These are phyloP conservation scores for Colletes gigas DNA, from an alignment of 1,140 invertebrate species.

Conservation along the genomic window DNA sequence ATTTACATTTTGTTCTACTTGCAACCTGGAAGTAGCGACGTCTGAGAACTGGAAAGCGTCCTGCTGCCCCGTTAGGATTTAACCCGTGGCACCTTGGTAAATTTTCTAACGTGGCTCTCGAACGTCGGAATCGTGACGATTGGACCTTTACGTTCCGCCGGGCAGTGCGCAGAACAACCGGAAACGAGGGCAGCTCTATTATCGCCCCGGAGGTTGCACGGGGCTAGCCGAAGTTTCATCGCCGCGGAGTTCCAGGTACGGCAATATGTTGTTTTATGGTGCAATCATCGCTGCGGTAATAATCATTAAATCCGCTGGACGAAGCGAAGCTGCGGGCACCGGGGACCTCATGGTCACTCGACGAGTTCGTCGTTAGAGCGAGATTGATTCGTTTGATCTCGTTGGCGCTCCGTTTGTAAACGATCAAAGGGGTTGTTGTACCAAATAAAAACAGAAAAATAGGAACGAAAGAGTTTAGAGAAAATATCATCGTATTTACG, in stretches of 20 bases:
- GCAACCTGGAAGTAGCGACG: no score
- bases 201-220: slow-evolving; percentile 53
- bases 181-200: slow-evolving; percentile 59
- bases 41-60: no score
- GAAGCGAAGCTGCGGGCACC: slow-evolving; percentile 22
- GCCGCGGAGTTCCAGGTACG: slow-evolving; percentile 63
- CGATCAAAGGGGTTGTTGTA: no score
- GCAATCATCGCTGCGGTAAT: slow-evolving; percentile 69
- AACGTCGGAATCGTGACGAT: slow-evolving; percentile 25
- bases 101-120: slow-evolving; percentile 8
- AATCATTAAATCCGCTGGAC: slow-evolving; percentile 67
- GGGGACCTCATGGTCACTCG: slow-evolving; percentile 14
- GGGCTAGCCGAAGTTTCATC: slow-evolving; percentile 59
- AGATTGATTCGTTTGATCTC: slow-evolving; percentile 35
- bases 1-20: no score
- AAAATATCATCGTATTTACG: no score
- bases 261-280: slow-evolving; percentile 70
- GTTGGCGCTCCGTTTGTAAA: not conserved
- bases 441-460: no score
- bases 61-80: no score
- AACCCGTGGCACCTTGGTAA: not conserved
- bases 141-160: slow-evolving; percentile 20
- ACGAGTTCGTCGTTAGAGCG: slow-evolving; percentile 37
- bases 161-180: slow-evolving; percentile 50
- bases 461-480: no score